Evolutionary conservation across 2,888 invertebrate species (phyloP).

Genomic region (Zygothrica quintamaculata): DNA sequence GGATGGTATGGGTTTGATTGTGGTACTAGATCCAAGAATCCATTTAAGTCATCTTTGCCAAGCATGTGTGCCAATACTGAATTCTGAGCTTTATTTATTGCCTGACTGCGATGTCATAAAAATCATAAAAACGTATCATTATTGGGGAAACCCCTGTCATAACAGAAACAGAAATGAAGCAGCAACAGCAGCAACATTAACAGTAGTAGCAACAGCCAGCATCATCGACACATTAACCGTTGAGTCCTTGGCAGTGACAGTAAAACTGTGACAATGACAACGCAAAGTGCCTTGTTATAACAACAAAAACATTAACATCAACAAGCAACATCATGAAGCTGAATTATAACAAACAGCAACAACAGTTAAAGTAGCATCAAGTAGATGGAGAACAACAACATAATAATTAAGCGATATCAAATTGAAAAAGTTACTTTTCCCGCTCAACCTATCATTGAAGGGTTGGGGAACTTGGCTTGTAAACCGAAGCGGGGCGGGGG

Average conservation of each 20-base stretch:
- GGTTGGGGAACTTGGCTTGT: background rate
- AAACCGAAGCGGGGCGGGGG: background rate
- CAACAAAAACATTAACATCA: constrained; percentile 38
- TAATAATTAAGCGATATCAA: constrained; percentile 75
- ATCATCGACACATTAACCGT: constrained; percentile 57
- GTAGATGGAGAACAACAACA: constrained; percentile 35
- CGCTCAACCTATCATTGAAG: constrained; percentile 44
- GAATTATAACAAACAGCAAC: constrained; percentile 8
- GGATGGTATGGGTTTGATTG: background rate
- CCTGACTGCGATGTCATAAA: constrained; percentile 67
- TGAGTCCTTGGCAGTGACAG: constrained; percentile 54
- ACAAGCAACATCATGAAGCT: constrained; percentile 7
- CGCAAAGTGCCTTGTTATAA: constrained; percentile 72
- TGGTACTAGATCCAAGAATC: constrained; percentile 37
- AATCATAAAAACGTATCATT: constrained; percentile 68
- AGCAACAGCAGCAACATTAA: constrained; percentile 6
- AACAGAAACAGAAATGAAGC: constrained; percentile 16
- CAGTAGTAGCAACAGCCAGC: constrained; percentile 22
- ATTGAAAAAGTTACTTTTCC: constrained; percentile 71
- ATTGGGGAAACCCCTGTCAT: constrained; percentile 53
- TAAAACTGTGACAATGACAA: constrained; percentile 70
- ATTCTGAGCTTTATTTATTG: constrained; percentile 64
- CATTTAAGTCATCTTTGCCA: constrained; percentile 49
- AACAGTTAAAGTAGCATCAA: constrained; percentile 4
- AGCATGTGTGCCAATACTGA: constrained; percentile 41